These are phyloP conservation scores for Cuculus canorus DNA, from an alignment of 2,797 vertebrate genomes.

Conservation along the genomic window DNA sequence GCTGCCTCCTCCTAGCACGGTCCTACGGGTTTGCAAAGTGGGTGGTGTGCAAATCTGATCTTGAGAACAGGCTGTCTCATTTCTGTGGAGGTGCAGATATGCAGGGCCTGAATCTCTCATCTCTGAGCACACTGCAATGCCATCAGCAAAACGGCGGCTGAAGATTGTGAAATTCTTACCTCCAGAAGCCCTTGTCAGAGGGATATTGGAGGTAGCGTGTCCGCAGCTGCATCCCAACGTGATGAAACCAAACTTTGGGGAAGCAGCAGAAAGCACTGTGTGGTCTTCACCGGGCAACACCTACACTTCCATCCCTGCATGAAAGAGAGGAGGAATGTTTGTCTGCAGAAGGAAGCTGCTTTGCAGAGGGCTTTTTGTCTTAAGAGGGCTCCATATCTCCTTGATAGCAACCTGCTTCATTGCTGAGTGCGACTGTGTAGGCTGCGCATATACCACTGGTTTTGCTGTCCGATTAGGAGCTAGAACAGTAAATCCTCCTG, in stretches of 20 bases:
- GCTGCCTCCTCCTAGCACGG: background rate
- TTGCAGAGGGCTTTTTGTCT: background rate
- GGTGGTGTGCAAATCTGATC: background rate
- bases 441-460: background rate
- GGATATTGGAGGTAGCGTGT: background rate
- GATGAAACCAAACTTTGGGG: background rate
- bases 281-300: background rate
- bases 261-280: background rate
- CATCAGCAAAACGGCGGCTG: background rate
- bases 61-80: background rate
- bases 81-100: background rate
- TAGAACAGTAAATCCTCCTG: slow-evolving; percentile 16
- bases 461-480: slow-evolving; percentile 13
- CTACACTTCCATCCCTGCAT: background rate
- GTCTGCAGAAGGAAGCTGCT: background rate
- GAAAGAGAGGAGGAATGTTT: background rate
- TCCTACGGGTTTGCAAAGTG: background rate
- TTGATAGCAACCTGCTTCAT: background rate
- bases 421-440: background rate
- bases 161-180: background rate
- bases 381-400: background rate
- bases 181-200: background rate
- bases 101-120: background rate
- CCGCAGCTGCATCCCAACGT: background rate
- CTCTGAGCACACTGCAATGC: background rate